These are phyloP conservation scores for Clarias pachynema DNA, from an alignment of 2,797 vertebrate genomes.

Conservation along the genomic window DNA sequence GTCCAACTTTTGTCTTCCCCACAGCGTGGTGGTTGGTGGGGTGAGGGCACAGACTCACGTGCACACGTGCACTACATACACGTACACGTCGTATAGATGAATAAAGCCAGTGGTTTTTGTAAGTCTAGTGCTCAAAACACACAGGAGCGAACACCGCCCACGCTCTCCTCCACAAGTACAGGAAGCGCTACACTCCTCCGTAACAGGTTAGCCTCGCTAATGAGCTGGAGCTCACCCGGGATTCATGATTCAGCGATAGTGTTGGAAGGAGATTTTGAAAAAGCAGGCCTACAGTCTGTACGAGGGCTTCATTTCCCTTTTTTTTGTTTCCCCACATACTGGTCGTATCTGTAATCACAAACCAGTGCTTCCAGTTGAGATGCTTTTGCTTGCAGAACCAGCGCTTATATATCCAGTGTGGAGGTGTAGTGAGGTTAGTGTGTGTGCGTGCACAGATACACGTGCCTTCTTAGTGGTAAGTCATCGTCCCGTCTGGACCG, in stretches of 20 bases:
- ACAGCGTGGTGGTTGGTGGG: no score
- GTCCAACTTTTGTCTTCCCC: no score
- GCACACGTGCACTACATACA: no score
- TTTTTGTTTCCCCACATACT: no score
- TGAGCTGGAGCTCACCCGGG: constrained; percentile 34
- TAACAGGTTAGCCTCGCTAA: constrained; percentile 42
- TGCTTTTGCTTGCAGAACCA: not conserved
- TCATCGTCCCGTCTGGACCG: constrained; percentile 71
- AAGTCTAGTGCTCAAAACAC: not conserved
- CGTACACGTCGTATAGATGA: not conserved
- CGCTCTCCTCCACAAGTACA: constrained; percentile 34
- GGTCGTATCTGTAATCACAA: constrained; percentile 44
- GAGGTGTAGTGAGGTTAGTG: not conserved
- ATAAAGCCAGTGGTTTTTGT: not conserved
- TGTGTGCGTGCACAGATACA: constrained; percentile 17
- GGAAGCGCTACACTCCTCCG: constrained; percentile 27
- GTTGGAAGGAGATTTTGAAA: not conserved
- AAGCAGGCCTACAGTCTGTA: no score
- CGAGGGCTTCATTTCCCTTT: not conserved
- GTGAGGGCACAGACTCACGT: no score
- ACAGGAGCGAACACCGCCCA: constrained; percentile 11
- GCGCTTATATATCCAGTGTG: not conserved
- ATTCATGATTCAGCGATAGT: constrained; percentile 23
- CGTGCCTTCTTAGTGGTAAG: constrained; percentile 55
- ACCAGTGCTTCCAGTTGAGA: constrained; percentile 19